Conservation (phyloP, 1,140 invertebrate genomes). For the Archivesica marissinica region DNA sequence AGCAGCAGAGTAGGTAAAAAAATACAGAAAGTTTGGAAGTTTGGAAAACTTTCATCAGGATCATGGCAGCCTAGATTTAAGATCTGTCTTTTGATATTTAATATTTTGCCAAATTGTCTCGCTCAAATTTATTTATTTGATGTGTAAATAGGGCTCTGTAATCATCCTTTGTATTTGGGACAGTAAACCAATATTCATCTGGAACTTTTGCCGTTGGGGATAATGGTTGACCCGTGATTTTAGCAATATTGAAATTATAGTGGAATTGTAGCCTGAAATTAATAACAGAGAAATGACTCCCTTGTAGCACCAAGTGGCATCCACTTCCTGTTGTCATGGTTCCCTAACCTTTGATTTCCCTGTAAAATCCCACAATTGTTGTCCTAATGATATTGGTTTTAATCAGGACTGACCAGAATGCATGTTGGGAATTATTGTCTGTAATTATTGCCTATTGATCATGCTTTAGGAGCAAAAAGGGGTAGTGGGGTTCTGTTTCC, state of each 20-base stretch:
- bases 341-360: slow-evolving; percentile 21
- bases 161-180: no score
- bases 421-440: neutral
- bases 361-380: neutral
- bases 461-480: slow-evolving; percentile 4
- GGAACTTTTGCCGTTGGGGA: no score
- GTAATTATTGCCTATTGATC: slow-evolving; percentile 31
- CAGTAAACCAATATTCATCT: no score
- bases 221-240: no score
- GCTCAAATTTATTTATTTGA: no score
- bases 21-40: no score
- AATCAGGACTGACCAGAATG: slow-evolving; percentile 3
- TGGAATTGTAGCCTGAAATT: slow-evolving; percentile 5
- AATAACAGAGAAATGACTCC: slow-evolving; percentile 5
- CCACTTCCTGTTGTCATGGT: slow-evolving; percentile 20
- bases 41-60: no score
- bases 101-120: no score
- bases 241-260: neutral
- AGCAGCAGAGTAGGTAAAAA: no score
- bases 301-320: slow-evolving; percentile 17
- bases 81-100: no score
- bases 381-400: slow-evolving; percentile 22
- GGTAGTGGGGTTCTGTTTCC: neutral
- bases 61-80: no score
- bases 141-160: no score